Conservation (phyloP, 2,113 vertebrate species). For the Petroica traversi region DNA sequence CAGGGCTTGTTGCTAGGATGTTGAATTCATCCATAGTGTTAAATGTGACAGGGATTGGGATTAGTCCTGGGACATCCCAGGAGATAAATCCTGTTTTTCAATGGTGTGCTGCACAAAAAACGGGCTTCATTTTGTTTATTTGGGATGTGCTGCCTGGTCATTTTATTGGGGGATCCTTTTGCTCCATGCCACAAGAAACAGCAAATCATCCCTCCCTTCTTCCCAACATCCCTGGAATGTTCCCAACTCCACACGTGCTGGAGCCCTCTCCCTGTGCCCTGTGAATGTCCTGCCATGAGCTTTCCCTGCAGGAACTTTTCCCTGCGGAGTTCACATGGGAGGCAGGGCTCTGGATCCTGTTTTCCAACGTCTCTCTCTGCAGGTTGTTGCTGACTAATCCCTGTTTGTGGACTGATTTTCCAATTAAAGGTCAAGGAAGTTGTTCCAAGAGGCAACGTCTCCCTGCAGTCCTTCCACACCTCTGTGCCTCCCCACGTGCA, state of each 20-base stretch:
- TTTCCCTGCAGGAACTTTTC: neutral
- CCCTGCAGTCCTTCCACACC: slow-evolving; percentile 61
- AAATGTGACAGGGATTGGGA: neutral
- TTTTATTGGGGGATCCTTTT: neutral
- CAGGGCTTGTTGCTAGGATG: neutral
- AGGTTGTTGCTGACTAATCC: slow-evolving; percentile 23
- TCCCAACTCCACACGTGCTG: fast-evolving
- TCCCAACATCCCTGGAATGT: neutral
- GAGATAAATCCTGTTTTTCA: neutral
- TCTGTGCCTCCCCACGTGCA: slow-evolving; percentile 80
- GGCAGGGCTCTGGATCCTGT: neutral
- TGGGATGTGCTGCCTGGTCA: neutral
- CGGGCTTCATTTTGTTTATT: neutral
- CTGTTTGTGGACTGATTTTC: slow-evolving; percentile 19
- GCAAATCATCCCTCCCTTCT: neutral
- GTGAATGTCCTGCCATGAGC: fast-evolving
- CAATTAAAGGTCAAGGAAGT: slow-evolving; percentile 82
- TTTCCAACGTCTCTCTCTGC: neutral
- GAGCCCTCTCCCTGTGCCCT: neutral
- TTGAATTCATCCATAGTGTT: neutral
- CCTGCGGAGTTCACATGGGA: neutral
- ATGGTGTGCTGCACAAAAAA: neutral
- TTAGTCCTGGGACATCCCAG: neutral
- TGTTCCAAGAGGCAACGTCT: slow-evolving; percentile 49
- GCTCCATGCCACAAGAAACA: neutral